These are phyloP conservation scores for Centroberyx gerrardi DNA, from an alignment of 2,797 vertebrate species.

Conservation along the genomic window DNA sequence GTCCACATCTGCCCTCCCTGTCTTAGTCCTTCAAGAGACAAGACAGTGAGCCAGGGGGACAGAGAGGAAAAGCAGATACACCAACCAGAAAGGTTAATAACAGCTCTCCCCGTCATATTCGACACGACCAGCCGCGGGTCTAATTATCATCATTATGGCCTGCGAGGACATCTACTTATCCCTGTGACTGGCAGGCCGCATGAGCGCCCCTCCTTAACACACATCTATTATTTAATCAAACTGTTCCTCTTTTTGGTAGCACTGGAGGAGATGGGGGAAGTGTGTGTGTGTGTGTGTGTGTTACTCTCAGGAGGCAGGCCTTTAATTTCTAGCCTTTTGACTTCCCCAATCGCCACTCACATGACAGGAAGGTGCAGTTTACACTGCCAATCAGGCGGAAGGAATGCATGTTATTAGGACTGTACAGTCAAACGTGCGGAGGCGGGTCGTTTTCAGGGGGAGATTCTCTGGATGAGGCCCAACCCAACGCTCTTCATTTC, in stretches of 20 bases:
- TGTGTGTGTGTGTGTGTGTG: constrained; percentile 34
- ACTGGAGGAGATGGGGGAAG: constrained; percentile 34
- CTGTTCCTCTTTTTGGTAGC: constrained; percentile 87
- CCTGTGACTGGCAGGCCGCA: constrained; percentile 94
- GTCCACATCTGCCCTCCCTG: constrained; percentile 56
- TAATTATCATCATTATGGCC: constrained; percentile 99
- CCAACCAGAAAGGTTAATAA: constrained; percentile 95
- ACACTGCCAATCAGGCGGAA: constrained; percentile 82
- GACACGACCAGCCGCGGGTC: constrained; percentile 87
- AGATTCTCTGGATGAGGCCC: constrained; percentile 22
- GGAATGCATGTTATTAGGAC: constrained; percentile 84
- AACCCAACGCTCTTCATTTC: constrained; percentile 19
- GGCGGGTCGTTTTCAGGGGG: constrained; percentile 55
- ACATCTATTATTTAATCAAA: constrained; percentile 99
- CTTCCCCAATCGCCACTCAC: constrained; percentile 81
- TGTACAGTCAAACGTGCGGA: constrained; percentile 63
- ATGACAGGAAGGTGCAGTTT: constrained; percentile 85
- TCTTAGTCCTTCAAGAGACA: constrained; percentile 75
- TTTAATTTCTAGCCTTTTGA: constrained; percentile 86
- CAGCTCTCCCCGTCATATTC: constrained; percentile 94
- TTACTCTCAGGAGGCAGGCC: constrained; percentile 69
- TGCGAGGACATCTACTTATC: constrained; percentile 95
- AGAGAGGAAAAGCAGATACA: constrained; percentile 56
- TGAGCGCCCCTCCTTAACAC: constrained; percentile 92
- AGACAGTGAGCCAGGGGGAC: constrained; percentile 73